phyloP scores from a whole-genome alignment of 2,888 invertebrate species.

The Pollenia amentaria region DNA sequence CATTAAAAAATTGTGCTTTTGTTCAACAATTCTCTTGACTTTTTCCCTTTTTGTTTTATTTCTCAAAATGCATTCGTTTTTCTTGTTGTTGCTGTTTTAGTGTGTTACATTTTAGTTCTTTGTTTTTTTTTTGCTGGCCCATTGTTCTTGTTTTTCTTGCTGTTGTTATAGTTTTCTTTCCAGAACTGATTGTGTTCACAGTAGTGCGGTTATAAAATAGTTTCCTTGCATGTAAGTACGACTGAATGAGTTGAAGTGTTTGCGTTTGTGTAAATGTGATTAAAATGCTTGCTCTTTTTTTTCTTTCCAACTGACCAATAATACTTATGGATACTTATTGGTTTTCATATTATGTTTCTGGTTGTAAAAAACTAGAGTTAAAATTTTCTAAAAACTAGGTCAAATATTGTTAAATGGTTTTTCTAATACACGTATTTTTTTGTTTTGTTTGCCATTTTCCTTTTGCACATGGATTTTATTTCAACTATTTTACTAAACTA shows the following conservation, averaged over 20 bases:
- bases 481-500: constrained; percentile 46
- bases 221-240: constrained; percentile 42
- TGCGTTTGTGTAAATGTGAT: constrained; percentile 33
- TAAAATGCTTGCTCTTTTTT: constrained; percentile 8
- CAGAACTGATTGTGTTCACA: constrained; percentile 55
- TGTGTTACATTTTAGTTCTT: constrained; percentile 57
- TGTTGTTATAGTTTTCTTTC: background rate
- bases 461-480: constrained; percentile 27
- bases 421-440: constrained; percentile 44
- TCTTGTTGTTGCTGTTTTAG: constrained; percentile 43
- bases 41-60: constrained; percentile 31
- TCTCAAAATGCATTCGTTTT: background rate
- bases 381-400: constrained; percentile 65
- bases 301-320: constrained; percentile 69
- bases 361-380: constrained; percentile 53
- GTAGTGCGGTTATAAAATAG: constrained; percentile 72
- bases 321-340: constrained; percentile 75
- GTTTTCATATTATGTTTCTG: constrained; percentile 68
- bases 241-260: constrained; percentile 40
- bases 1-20: constrained; percentile 25
- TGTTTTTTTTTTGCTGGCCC: constrained; percentile 29
- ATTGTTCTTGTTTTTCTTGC: constrained; percentile 27
- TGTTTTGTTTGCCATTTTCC: background rate
- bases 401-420: constrained; percentile 72
- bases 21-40: constrained; percentile 41